Conservation (phyloP, 2,797 vertebrate genomes). For the Pangasius djambal region DNA sequence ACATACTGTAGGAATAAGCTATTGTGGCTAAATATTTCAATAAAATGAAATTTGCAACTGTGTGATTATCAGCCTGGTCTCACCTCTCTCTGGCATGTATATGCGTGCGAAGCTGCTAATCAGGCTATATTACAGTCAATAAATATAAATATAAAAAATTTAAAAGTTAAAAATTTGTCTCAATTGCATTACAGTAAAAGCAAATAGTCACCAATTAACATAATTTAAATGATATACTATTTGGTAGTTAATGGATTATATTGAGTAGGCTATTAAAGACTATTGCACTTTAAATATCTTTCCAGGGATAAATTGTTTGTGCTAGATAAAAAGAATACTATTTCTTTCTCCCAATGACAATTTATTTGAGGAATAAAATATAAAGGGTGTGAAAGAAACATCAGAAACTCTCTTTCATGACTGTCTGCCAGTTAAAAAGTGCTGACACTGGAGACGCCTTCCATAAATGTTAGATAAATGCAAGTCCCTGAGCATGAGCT, state of each 20-base stretch:
- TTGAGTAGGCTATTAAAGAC: too few species aligned
- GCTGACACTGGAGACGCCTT: too few species aligned
- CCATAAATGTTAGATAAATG: too few species aligned
- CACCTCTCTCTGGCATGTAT: neutral
- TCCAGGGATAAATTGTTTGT: too few species aligned
- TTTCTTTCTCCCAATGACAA: too few species aligned
- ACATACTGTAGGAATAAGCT: conserved; percentile 29
- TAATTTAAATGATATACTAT: neutral
- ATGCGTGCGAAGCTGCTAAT: neutral
- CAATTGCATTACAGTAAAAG: neutral
- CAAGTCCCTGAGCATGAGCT: neutral
- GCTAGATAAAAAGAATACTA: too few species aligned
- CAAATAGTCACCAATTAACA: neutral
- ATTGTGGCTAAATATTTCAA: neutral
- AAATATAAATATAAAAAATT: neutral
- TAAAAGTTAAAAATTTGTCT: neutral
- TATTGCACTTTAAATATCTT: too few species aligned
- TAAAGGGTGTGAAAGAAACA: too few species aligned
- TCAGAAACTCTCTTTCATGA: too few species aligned
- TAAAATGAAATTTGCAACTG: neutral
- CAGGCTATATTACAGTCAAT: neutral
- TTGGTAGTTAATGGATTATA: neutral
- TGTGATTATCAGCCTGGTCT: neutral
- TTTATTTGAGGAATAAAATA: too few species aligned
- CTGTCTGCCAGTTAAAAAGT: too few species aligned